phyloP scores from a whole-genome alignment of 2,797 vertebrate species.

The Galago senegalensis region DNA sequence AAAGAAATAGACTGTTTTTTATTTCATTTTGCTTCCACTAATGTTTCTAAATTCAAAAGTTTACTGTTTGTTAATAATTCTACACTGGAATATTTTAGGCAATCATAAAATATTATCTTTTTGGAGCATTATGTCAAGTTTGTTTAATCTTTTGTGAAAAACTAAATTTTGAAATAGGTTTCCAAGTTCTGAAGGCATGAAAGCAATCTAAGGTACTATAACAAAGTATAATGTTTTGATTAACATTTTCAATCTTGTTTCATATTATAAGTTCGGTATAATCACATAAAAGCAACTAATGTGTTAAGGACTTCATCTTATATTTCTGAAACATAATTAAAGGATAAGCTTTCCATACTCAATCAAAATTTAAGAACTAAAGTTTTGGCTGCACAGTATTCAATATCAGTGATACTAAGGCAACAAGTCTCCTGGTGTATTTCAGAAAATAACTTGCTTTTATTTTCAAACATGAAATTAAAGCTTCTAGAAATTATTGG shows the following conservation, averaged over 20 bases:
- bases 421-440: background rate
- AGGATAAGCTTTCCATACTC: background rate
- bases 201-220: conserved; percentile 13
- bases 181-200: background rate
- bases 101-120: conserved; percentile 61
- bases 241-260: conserved; percentile 41
- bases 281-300: conserved; percentile 13
- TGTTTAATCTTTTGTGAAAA: conserved; percentile 56
- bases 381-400: background rate
- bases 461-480: conserved; percentile 11
- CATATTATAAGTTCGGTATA: background rate
- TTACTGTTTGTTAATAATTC: conserved; percentile 61
- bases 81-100: conserved; percentile 26
- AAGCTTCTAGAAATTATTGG: background rate
- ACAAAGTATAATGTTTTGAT: background rate
- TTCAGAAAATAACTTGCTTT: conserved; percentile 44
- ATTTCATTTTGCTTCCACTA: conserved; percentile 59
- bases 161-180: conserved; percentile 34
- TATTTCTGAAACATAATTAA: conserved; percentile 29
- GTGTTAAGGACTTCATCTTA: conserved; percentile 23
- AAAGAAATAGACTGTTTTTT: conserved; percentile 50
- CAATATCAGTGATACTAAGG: background rate
- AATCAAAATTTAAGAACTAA: background rate
- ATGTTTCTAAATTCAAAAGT: conserved; percentile 50
- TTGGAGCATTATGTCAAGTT: background rate